A percentile compares a stretch with the other conserved stretches of the same genome.
phyloP scores from a whole-genome alignment of 2,797 vertebrate species.

The Spondyliosoma cantharus region DNA sequence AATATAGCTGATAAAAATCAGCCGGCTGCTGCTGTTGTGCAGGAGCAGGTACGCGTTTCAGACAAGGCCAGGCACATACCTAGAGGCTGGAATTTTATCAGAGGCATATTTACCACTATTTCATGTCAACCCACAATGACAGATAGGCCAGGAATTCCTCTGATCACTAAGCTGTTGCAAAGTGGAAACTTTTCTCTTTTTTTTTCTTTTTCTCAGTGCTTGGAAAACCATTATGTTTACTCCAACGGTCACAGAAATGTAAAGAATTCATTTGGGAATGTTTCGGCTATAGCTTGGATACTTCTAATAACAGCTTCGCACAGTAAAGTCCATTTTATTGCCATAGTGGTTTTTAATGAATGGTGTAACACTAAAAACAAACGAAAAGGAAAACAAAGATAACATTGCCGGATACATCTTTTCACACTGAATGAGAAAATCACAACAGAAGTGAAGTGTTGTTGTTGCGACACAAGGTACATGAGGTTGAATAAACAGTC shows the following conservation, averaged over 20 bases:
- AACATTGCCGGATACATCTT: background rate
- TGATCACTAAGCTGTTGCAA: conserved; percentile 79
- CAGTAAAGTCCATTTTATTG: conserved; percentile 60
- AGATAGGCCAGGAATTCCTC: conserved; percentile 82
- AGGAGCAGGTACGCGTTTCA: conserved; percentile 64
- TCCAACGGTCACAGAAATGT: conserved; percentile 38
- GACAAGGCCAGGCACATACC: conserved; percentile 84
- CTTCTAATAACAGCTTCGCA: background rate
- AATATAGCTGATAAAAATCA: conserved; percentile 76
- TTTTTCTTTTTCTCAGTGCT: background rate
- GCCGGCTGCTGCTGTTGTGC: conserved; percentile 44
- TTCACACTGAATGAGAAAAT: conserved; percentile 34
- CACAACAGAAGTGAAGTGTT: background rate
- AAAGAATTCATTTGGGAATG: conserved; percentile 14
- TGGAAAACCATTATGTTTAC: conserved; percentile 59
- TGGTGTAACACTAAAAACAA: conserved; percentile 49
- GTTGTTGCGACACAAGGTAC: conserved; percentile 18
- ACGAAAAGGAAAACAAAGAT: background rate
- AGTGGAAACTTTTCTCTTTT: conserved; percentile 49
- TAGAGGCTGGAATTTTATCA: conserved; percentile 84
- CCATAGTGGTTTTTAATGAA: conserved; percentile 29
- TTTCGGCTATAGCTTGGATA: background rate
- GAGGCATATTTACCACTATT: conserved; percentile 81
- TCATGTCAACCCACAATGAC: conserved; percentile 79
- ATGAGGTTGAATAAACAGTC: conserved; percentile 22